Percentiles rank a stretch among this genome's conserved stretches.
These are phyloP conservation scores for Neoaliturus tenellus DNA, from an alignment of 2,888 invertebrate genomes.

Conservation along the genomic window DNA sequence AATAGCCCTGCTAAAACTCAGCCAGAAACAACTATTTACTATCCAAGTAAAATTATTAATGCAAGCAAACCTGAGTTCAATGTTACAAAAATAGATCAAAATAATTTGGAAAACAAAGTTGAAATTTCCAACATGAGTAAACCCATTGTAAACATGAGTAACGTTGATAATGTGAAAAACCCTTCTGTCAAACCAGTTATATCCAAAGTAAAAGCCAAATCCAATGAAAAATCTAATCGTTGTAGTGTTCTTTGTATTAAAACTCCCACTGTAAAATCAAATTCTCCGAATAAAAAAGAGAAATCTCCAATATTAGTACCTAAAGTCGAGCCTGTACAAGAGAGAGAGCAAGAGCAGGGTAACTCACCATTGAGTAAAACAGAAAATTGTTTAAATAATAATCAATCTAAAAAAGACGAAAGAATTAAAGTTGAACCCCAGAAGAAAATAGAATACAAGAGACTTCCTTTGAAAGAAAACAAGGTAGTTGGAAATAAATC, in stretches of 20 bases:
- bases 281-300: background rate
- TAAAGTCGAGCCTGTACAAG: too few relatives aligned
- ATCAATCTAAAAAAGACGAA: background rate
- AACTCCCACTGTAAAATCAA: background rate
- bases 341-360: background rate
- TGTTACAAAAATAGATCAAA: background rate
- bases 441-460: background rate
- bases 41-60: background rate
- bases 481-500: conserved; percentile 51
- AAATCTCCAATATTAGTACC: too few relatives aligned
- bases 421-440: conserved; percentile 44
- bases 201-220: conserved; percentile 6
- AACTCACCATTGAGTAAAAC: background rate
- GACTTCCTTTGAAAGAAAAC: conserved; percentile 64
- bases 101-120: background rate
- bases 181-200: background rate
- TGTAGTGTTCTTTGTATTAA: background rate
- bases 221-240: background rate
- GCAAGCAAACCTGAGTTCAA: background rate
- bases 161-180: background rate
- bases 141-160: background rate
- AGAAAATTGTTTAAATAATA: background rate
- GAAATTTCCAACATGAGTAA: background rate
- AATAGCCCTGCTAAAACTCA: background rate
- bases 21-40: background rate